These are phyloP conservation scores for Misgurnus mizolepis DNA, from an alignment of 2,113 vertebrate genomes.

Conservation along the genomic window DNA sequence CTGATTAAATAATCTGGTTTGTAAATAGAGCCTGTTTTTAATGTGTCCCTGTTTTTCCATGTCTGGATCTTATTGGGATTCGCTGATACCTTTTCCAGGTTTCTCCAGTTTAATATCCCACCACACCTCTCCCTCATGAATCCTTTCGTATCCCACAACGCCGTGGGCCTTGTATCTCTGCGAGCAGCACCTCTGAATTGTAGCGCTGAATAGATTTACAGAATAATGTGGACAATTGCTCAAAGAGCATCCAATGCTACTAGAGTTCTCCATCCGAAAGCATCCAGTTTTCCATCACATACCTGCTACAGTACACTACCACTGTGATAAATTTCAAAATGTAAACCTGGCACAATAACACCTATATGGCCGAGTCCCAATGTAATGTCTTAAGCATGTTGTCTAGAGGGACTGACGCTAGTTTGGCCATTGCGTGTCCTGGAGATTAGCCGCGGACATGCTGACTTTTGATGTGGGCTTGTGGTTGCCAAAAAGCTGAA, in stretches of 20 bases:
- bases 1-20: constrained; percentile 63
- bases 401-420: constrained; percentile 33
- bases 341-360: constrained; percentile 29
- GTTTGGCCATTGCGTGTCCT: constrained; percentile 27
- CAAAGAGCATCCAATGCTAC: constrained; percentile 29
- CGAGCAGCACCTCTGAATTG: constrained; percentile 24
- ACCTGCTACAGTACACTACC: constrained; percentile 6
- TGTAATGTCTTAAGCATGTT: constrained; percentile 50
- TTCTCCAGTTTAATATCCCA: constrained; percentile 41
- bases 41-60: constrained; percentile 45
- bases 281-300: constrained; percentile 51
- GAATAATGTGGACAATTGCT: constrained; percentile 36
- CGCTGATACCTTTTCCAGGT: constrained; percentile 54
- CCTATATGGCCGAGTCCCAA: constrained; percentile 17
- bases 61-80: constrained; percentile 50
- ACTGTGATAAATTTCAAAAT: constrained; percentile 46
- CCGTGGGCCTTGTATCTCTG: constrained; percentile 30
- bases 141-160: constrained; percentile 21
- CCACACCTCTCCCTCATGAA: constrained; percentile 37
- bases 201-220: constrained; percentile 38
- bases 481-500: constrained; percentile 6
- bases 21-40: constrained; percentile 59
- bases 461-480: constrained; percentile 25
- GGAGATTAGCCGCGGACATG: constrained; percentile 37
- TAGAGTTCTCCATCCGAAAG: constrained; percentile 21